Base-by-base conservation (phyloP, 1,140 invertebrate species). In the Venustaconcha ellipsiformis region DNA sequence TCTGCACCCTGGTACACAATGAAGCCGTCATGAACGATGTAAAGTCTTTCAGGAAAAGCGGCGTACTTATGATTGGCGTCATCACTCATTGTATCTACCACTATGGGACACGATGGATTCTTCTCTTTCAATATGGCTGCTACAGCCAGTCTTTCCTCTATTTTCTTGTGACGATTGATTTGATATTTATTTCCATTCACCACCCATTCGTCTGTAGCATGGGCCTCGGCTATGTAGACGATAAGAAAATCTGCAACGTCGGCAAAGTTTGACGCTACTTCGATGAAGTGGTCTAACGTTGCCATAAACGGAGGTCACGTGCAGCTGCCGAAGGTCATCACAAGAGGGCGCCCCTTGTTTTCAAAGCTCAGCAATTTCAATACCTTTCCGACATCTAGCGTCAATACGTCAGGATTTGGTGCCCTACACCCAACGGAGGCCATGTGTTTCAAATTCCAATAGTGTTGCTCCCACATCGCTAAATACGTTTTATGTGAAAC, bases 221-320 rank as follows among this genome's bases (percentile, higher is more conserved):
- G 83, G 13, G 81, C 79, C 72, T 85, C 83, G n/a, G 78, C 68
- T 20, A 84, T 82, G 67, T 86, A 86, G 20, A 86, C 64, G 11
- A 78, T 66, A n/a, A 83, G 26, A 71, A 86, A 86, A 67, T 86
- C 84, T 18, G 70, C 78, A 23, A 72, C 58, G 17, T 76, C 59
- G 56, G 48, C 23, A 70, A 79, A 86, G 48, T 80, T 57, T 17
- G 62, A 60, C 62, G 77, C 79, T 17, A 86, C 17, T 69, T 70
- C n/a, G 62, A 75, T 80, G 60, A 86, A 82, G 30, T 74, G 17
- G 60, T 74, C 70, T 0, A 84, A 62, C 67, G 78, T 80, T 14
- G 59, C 80, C 69, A 86, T 76, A 68, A 84, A 86, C 70, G 84
- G 84, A 6, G 81, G 83, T 86, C 84, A 86, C 71, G 78, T 83